phyloP scores from a whole-genome alignment of 2,888 invertebrate species.

The Cryptocephalus moraei region DNA sequence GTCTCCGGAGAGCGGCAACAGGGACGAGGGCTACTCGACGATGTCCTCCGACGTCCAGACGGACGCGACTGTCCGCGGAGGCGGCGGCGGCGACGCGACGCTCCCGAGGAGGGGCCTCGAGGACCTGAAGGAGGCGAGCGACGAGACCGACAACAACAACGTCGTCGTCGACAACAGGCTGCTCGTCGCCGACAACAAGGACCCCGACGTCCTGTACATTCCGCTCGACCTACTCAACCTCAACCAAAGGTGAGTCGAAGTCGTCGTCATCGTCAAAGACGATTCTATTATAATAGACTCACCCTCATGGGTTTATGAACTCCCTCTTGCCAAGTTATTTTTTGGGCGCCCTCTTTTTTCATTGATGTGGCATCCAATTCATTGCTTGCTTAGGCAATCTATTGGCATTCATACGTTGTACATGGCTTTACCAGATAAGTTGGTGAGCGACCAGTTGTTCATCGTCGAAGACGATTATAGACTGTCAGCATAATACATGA shows the following conservation, averaged over 20 bases:
- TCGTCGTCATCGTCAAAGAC: too few species aligned
- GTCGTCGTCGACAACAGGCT: constrained; percentile 47
- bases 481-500: too few species aligned
- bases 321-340: too few species aligned
- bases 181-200: constrained; percentile 47
- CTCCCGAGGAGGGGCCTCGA: constrained; percentile 39
- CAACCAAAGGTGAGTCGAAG: constrained; percentile 34
- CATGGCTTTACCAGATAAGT: too few species aligned
- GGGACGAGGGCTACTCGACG: constrained; percentile 75
- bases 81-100: constrained; percentile 43
- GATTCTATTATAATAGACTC: too few species aligned
- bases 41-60: constrained; percentile 77
- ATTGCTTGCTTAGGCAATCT: too few species aligned
- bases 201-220: constrained; percentile 58
- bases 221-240: constrained; percentile 48
- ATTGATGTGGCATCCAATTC: too few species aligned
- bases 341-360: too few species aligned
- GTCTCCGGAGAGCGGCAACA: constrained; percentile 65
- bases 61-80: constrained; percentile 46
- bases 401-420: too few species aligned
- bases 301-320: too few species aligned
- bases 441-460: too few species aligned
- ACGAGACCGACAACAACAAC: constrained; percentile 49
- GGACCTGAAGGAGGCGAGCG: constrained; percentile 63
- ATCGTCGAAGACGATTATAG: too few species aligned